phyloP scores from a whole-genome alignment of 2,888 invertebrate species.

The Apotomis capreana region DNA sequence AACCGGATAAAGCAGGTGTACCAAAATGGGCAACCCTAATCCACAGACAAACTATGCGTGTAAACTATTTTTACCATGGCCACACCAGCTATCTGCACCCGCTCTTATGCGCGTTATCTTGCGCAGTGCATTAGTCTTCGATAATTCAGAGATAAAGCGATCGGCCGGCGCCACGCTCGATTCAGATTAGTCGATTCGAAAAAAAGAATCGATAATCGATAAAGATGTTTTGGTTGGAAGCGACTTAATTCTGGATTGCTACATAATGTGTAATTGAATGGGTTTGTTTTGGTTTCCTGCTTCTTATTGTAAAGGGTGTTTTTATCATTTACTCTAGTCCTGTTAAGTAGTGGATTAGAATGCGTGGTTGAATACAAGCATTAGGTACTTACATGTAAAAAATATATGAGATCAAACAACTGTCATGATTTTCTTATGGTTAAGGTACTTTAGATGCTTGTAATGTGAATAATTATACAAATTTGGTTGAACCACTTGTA shows the following conservation, averaged over 20 bases:
- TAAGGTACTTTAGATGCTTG: no score
- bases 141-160: constrained; percentile 80
- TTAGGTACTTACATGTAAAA: no score
- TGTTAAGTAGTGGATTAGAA: background rate
- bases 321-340: background rate
- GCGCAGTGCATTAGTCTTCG: constrained; percentile 81
- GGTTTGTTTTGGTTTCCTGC: constrained; percentile 5
- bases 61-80: constrained; percentile 83
- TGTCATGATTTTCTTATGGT: no score
- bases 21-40: constrained; percentile 49
- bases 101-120: constrained; percentile 80
- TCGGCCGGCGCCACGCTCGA: constrained; percentile 80
- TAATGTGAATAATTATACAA: no score
- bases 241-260: constrained; percentile 79
- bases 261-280: constrained; percentile 55
- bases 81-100: constrained; percentile 81
- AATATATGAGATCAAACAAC: no score
- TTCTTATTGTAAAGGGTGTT: background rate
- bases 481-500: no score
- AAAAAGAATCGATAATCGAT: constrained; percentile 78
- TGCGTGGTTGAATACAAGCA: no score
- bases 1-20: constrained; percentile 10
- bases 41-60: constrained; percentile 76
- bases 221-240: constrained; percentile 79
- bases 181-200: constrained; percentile 76